Conservation (phyloP, 2,888 invertebrate species). For the Blastobasis adustella region DNA sequence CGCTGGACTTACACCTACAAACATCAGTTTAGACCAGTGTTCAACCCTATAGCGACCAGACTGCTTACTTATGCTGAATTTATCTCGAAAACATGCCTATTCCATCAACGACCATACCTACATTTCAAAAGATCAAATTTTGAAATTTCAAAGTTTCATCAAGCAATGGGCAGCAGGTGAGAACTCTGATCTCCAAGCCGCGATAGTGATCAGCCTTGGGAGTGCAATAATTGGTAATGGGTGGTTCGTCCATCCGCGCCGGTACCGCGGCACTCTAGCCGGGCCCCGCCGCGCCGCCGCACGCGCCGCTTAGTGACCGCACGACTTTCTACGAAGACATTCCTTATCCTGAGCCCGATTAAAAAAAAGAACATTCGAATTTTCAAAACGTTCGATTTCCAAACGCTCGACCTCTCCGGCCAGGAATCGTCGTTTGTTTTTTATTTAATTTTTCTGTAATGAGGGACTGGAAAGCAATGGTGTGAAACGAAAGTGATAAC, state of each 20-base stretch:
- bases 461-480: conserved; percentile 17
- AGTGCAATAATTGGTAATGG: conserved; percentile 15
- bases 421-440: not conserved
- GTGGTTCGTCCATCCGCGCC: conserved; percentile 27
- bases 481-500: conserved; percentile 33
- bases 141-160: too few relatives aligned
- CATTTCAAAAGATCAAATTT: too few relatives aligned
- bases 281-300: conserved; percentile 48
- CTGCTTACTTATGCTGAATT: too few relatives aligned
- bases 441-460: conserved; percentile 10
- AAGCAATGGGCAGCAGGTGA: too few relatives aligned
- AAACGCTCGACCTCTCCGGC: conserved; percentile 3
- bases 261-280: conserved; percentile 45
- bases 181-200: too few relatives aligned
- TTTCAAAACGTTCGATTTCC: conserved; percentile 12
- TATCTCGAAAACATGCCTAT: too few relatives aligned
- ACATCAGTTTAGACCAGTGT: too few relatives aligned
- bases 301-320: conserved; percentile 57
- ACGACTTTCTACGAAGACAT: conserved; percentile 56
- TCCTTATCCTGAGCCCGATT: conserved; percentile 12
- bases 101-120: too few relatives aligned
- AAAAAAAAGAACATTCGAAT: not conserved
- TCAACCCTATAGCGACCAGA: too few relatives aligned
- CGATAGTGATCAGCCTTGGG: conserved; percentile 2
- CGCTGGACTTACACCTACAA: too few relatives aligned